Percentiles rank a stretch among this genome's conserved stretches.
phyloP scores from a whole-genome alignment of 1,140 invertebrate genomes.

The Caenorhabditis tropicalis region DNA sequence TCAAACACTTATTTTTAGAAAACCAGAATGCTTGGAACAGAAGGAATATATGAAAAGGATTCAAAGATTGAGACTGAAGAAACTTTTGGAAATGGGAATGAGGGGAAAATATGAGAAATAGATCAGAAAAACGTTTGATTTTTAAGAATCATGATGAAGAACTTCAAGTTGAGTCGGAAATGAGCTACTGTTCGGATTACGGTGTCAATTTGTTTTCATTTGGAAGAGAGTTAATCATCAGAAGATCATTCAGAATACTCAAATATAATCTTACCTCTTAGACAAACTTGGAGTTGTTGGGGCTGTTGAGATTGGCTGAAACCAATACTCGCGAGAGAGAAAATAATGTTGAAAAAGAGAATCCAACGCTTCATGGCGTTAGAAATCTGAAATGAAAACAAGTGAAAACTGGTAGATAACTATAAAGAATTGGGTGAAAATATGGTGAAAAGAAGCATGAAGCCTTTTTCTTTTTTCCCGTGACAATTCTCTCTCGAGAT shows the following conservation, averaged over 20 bases:
- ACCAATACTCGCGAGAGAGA: not conserved
- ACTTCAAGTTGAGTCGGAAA: too few relatives aligned
- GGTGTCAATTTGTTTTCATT: too few relatives aligned
- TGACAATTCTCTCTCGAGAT: constrained; percentile 5
- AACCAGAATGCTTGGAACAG: not conserved
- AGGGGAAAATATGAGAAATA: too few relatives aligned
- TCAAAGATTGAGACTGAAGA: not conserved
- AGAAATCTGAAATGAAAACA: not conserved
- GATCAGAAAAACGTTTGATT: too few relatives aligned
- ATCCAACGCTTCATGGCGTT: constrained; percentile 4
- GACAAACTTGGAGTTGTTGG: constrained; percentile 1
- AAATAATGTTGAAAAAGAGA: not conserved
- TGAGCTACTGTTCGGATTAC: too few relatives aligned
- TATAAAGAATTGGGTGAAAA: not conserved
- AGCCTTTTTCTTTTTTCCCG: not conserved
- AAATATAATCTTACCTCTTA: not conserved
- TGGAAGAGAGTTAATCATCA: too few relatives aligned
- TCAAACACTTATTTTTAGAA: not conserved
- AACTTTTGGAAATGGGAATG: too few relatives aligned
- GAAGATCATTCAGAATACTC: too few relatives aligned
- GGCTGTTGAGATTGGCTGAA: not conserved
- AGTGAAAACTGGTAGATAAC: constrained; percentile 1
- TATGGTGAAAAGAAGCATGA: constrained; percentile 20
- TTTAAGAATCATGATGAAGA: too few relatives aligned
- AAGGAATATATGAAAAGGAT: not conserved